phyloP scores from a whole-genome alignment of 2,113 vertebrate genomes.

The Trichomycterus rosablanca region DNA sequence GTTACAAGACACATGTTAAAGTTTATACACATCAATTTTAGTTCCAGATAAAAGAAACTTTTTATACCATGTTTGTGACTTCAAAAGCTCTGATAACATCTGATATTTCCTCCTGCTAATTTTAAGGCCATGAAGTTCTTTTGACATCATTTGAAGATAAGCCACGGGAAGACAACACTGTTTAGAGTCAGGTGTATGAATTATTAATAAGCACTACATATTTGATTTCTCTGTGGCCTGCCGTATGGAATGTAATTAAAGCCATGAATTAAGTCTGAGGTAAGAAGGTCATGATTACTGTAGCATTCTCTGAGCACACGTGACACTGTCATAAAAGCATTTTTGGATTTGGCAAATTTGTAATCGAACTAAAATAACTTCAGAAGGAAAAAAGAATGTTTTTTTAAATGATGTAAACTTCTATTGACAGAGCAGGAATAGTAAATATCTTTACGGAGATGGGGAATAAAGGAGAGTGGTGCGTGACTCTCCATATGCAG shows the following conservation, averaged over 20 bases:
- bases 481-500: no score
- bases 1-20: no score
- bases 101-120: slow-evolving; percentile 28
- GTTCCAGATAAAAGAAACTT: slow-evolving; percentile 8
- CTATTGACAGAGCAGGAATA: no score
- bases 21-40: slow-evolving; percentile 18
- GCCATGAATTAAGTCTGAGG: slow-evolving; percentile 27
- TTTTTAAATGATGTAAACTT: slow-evolving; percentile 88
- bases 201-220: slow-evolving; percentile 50
- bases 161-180: slow-evolving; percentile 25
- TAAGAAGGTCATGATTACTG: slow-evolving; percentile 67
- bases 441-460: no score
- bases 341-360: slow-evolving; percentile 82
- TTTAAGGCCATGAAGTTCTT: slow-evolving; percentile 36
- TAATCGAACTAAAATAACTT: slow-evolving; percentile 79
- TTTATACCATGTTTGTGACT: not conserved
- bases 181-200: slow-evolving; percentile 44
- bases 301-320: slow-evolving; percentile 62
- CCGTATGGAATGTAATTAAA: slow-evolving; percentile 49
- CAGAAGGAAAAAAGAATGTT: slow-evolving; percentile 43
- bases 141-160: slow-evolving; percentile 39
- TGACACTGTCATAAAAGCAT: slow-evolving; percentile 83
- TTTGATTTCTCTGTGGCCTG: slow-evolving; percentile 46
- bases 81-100: slow-evolving; percentile 29
- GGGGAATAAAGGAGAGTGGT: no score